Evolutionary conservation across 2,113 vertebrate genomes (phyloP).

Genomic region (Triplophysa tibetana): DNA sequence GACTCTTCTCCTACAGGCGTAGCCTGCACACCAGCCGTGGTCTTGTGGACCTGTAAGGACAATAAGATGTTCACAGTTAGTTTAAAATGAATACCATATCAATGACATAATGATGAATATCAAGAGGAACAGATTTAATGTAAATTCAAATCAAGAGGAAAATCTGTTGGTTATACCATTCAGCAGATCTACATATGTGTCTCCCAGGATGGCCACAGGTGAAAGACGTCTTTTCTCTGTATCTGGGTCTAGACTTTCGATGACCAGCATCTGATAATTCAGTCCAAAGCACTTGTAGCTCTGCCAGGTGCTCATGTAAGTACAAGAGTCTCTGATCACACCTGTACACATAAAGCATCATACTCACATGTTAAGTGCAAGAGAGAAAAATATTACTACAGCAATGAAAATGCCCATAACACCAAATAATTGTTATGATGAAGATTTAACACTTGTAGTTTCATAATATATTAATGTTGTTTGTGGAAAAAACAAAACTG

Average conservation of each 20-base stretch:
- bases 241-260: constrained; percentile 85
- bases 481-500: no score
- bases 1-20: constrained; percentile 80
- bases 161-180: constrained; percentile 70
- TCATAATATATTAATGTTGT: no score
- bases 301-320: constrained; percentile 79
- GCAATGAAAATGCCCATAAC: no score
- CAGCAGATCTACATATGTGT: constrained; percentile 80
- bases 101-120: background rate
- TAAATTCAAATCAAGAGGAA: no score
- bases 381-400: no score
- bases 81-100: no score
- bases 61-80: no score
- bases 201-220: constrained; percentile 79
- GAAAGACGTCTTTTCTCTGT: constrained; percentile 83
- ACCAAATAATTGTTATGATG: no score
- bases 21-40: constrained; percentile 84
- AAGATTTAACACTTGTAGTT: no score
- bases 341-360: constrained; percentile 64
- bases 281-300: constrained; percentile 79
- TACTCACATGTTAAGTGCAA: no score
- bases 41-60: constrained; percentile 77
- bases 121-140: no score
- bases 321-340: constrained; percentile 79
- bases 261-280: constrained; percentile 82